phyloP scores from a whole-genome alignment of 35 echinoderm and acorn worm genomes.

The Nesometra sesokonis region DNA sequence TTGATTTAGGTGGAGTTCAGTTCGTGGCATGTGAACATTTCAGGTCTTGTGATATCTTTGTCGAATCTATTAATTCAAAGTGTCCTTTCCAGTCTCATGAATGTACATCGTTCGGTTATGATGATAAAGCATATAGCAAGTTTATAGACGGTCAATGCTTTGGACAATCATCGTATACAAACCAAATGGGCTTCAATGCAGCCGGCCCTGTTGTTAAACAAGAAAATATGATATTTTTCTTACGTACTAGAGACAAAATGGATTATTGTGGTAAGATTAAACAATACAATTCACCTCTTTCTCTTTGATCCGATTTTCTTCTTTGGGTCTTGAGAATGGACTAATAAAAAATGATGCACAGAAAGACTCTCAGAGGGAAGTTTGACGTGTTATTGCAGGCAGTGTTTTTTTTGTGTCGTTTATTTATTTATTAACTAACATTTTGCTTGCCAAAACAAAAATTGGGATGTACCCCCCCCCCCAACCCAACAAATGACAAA shows the following conservation, averaged over 20 bases:
- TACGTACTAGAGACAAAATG: not conserved
- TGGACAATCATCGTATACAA: not conserved
- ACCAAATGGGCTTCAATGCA: conserved; percentile 46
- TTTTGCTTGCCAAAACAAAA: too few species aligned
- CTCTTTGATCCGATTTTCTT: too few species aligned
- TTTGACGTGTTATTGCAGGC: too few species aligned
- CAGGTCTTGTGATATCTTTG: conserved; percentile 52
- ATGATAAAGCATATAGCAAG: conserved; percentile 20
- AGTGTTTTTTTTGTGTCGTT: too few species aligned
- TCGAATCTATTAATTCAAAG: conserved; percentile 48
- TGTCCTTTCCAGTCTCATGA: conserved; percentile 23
- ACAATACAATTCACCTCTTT: too few species aligned
- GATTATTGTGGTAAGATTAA: not conserved
- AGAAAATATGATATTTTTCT: not conserved
- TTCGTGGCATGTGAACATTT: conserved; percentile 87
- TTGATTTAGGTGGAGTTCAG: conserved; percentile 43
- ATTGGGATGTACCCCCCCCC: too few species aligned
- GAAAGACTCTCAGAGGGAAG: too few species aligned
- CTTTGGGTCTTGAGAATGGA: too few species aligned
- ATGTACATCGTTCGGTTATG: not conserved
- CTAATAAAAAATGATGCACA: too few species aligned
- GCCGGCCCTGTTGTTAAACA: not conserved
- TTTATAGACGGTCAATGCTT: conserved; percentile 38
- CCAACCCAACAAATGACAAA: too few species aligned
- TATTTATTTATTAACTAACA: too few species aligned